Percentiles rank a stretch among this genome's conserved stretches.
phyloP scores from a whole-genome alignment of 2,888 invertebrate species.

The Heliconius ethilla region DNA sequence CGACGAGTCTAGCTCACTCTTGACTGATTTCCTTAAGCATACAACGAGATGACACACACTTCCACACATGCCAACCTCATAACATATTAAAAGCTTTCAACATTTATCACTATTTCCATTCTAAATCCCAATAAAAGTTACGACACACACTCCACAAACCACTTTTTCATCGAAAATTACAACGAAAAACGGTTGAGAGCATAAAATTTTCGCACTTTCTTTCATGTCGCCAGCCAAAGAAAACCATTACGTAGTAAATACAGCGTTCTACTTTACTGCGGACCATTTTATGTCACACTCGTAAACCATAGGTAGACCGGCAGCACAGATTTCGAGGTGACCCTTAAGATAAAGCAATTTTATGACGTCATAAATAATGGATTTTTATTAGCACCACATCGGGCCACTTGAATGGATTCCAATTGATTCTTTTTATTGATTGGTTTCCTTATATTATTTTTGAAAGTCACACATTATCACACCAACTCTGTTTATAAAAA shows the following conservation, averaged over 20 bases:
- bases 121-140: slow-evolving; percentile 2
- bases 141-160: background rate
- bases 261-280: slow-evolving; percentile 30
- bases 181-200: background rate
- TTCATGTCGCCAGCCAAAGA: slow-evolving; percentile 13
- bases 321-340: slow-evolving; percentile 33
- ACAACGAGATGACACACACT: background rate
- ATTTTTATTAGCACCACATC: slow-evolving; percentile 23
- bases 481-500: too few relatives aligned
- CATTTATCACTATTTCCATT: background rate
- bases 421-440: slow-evolving; percentile 10
- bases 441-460: background rate
- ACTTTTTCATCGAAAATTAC: background rate
- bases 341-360: slow-evolving; percentile 30
- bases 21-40: too few relatives aligned
- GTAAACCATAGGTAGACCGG: slow-evolving; percentile 32
- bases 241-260: slow-evolving; percentile 25
- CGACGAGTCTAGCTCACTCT: too few relatives aligned
- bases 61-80: background rate
- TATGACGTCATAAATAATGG: slow-evolving; percentile 36
- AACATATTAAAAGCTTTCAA: background rate
- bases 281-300: slow-evolving; percentile 36
- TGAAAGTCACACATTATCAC: too few relatives aligned
- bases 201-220: slow-evolving; percentile 18
- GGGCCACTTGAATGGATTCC: background rate